Evolutionary conservation across 2,113 vertebrate species (phyloP).

Genomic region (Apodemus sylvaticus): DNA sequence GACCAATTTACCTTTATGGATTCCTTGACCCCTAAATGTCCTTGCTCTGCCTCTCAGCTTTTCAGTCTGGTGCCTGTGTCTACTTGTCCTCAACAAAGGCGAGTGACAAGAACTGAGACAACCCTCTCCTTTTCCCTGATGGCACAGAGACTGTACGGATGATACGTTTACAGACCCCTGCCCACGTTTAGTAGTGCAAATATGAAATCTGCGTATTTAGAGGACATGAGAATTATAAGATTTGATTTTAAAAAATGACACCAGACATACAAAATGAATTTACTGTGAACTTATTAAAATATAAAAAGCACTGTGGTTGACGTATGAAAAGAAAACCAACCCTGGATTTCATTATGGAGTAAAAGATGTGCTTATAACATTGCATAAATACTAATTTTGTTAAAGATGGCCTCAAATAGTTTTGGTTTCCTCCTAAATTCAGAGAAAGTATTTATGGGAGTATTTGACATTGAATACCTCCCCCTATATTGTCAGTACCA

Average conservation of each 20-base stretch:
- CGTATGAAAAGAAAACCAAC: background rate
- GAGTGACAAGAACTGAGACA: slow-evolving; percentile 44
- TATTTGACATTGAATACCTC: slow-evolving; percentile 53
- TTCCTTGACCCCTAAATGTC: slow-evolving; percentile 78
- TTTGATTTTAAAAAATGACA: slow-evolving; percentile 59
- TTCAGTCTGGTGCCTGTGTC: slow-evolving; percentile 30
- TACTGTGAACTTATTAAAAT: slow-evolving; percentile 56
- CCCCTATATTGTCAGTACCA: slow-evolving; percentile 47
- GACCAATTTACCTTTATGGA: slow-evolving; percentile 80
- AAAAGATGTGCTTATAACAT: slow-evolving; percentile 28
- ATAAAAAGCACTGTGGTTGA: slow-evolving; percentile 47
- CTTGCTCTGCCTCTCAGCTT: slow-evolving; percentile 71
- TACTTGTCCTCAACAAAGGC: slow-evolving; percentile 55
- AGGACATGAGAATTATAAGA: slow-evolving; percentile 25
- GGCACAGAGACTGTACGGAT: slow-evolving; percentile 53
- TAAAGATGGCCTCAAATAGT: slow-evolving; percentile 24
- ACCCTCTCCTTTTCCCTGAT: slow-evolving; percentile 2
- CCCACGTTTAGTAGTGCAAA: slow-evolving; percentile 49
- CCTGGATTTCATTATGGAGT: slow-evolving; percentile 22
- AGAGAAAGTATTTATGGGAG: slow-evolving; percentile 49
- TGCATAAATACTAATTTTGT: slow-evolving; percentile 61
- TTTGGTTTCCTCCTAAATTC: slow-evolving; percentile 34
- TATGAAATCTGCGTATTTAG: slow-evolving; percentile 56
- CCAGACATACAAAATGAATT: slow-evolving; percentile 51
- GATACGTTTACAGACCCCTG: slow-evolving; percentile 23